Percentiles rank a stretch among this genome's conserved stretches.
These are phyloP conservation scores for Strix aluco DNA, from an alignment of 2,113 vertebrate species.

Conservation along the genomic window DNA sequence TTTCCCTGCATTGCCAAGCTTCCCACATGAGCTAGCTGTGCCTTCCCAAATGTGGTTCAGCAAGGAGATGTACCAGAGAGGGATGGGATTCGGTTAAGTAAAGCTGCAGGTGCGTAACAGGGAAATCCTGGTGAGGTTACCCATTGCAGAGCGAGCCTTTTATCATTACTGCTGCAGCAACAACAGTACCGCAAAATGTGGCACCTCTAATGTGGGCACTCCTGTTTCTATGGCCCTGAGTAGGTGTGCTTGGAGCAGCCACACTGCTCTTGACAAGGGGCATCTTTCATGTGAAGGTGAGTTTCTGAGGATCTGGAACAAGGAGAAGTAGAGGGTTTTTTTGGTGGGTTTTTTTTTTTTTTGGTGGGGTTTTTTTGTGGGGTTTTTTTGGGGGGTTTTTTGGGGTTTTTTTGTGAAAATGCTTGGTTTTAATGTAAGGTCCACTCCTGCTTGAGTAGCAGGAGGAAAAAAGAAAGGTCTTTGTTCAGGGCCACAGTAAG, in stretches of 20 bases:
- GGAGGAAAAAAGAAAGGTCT: background rate
- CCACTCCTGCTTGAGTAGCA: background rate
- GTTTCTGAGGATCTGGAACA: background rate
- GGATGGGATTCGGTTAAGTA: background rate
- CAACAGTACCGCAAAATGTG: background rate
- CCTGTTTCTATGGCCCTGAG: background rate
- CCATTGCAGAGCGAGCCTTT: background rate
- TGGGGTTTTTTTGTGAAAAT: background rate
- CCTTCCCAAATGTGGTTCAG: background rate
- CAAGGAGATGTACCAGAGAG: background rate
- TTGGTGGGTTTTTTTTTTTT: background rate
- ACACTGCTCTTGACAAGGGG: background rate
- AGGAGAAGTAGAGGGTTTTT: background rate
- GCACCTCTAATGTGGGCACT: background rate
- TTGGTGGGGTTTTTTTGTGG: background rate
- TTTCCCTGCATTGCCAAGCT: background rate
- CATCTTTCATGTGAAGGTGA: background rate
- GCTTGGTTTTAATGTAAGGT: background rate
- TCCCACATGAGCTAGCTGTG: background rate
- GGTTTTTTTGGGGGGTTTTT: too few species aligned
- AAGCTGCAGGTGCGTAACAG: background rate
- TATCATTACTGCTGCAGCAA: background rate
- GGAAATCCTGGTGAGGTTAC: background rate
- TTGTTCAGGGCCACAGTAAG: background rate
- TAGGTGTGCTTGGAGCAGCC: background rate